Conservation (phyloP, 2,113 vertebrate genomes). For the Mustela lutreola region DNA sequence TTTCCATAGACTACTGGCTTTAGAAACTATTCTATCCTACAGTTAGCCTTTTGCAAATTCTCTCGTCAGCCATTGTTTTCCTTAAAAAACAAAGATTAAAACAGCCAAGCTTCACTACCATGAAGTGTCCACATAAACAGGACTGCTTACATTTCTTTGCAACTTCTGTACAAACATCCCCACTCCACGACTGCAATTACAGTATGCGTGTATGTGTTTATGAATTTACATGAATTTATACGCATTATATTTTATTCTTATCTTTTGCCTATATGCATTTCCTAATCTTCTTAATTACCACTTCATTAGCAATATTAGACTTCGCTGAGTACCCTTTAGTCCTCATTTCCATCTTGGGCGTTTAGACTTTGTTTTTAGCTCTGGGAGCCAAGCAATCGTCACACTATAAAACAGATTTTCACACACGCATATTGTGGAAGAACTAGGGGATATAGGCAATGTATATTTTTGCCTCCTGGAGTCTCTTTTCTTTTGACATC, state of each 20-base stretch:
- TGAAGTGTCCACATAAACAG: background rate
- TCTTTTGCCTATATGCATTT: background rate
- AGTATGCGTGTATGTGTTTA: background rate
- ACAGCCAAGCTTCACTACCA: background rate
- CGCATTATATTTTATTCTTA: background rate
- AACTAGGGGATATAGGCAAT: background rate
- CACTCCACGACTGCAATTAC: background rate
- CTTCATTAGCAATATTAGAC: background rate
- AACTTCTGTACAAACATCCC: background rate
- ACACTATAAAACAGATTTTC: background rate
- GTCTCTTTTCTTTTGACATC: background rate
- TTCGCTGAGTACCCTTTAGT: slow-evolving; percentile 16
- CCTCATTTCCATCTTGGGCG: background rate
- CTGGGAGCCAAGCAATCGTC: background rate
- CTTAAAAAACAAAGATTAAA: slow-evolving; percentile 5
- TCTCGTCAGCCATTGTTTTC: slow-evolving; percentile 17
- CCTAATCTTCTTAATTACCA: background rate
- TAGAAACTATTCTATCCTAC: background rate
- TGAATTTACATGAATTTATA: background rate
- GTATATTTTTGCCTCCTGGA: background rate
- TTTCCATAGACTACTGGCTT: slow-evolving; percentile 48
- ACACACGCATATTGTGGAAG: background rate
- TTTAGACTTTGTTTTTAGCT: slow-evolving; percentile 19
- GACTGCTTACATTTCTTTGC: background rate
- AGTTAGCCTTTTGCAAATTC: slow-evolving; percentile 19